Evolutionary conservation across 53 echinoderm and acorn worm genomes (phyloP), one percentile per base, ranked within the genome.

Genomic region (Pentamera pediparva): DNA sequence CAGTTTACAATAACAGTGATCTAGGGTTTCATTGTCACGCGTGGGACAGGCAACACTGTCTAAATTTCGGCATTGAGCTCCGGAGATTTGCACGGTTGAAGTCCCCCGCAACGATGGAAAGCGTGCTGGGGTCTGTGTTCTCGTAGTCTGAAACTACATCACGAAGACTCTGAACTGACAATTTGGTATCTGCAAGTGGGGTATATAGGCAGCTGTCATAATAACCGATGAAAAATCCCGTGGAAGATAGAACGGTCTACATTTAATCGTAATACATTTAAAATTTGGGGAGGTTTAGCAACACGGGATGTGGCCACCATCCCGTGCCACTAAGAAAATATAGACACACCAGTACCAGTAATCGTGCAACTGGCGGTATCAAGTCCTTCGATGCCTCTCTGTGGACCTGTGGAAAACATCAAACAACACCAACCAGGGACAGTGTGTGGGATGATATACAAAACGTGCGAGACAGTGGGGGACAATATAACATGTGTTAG

Each of bases 201-300:
- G 67, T 67, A 67, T 67, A 34, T 78, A 78, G 26, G 67, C 78
- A n/a, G 55, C 67, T 65, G 67, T 78, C 55, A 78, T 53, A 64
- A 54, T 78, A 24, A 78, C 53, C 35, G 52, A 78, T 49, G 63
- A 63, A 64, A 64, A 78, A 49, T 78, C 78, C 37, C 41, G 56
- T 7, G 78, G 78, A 48, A 78, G 36, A 56, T 78, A 78, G 37
- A 54, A 78, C 25, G 78, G 78, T 28, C 78, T 52, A 65, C 78
- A 67, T 49, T 56, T 78, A 39, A 78, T 67, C 37, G 36, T 78
- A 31, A 78, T 50, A 65, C 55, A 39, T 53, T 78, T 69, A 43
- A 78, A 53, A 55, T 78, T 45, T 29, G 67, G 78, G 29, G 38
- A 56, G 67, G 65, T 37, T 65, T n/a, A n/a, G n/a, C n/a, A n/a